phyloP scores from a whole-genome alignment of 2,797 vertebrate species.

The Hyperoplus lanceolatus region DNA sequence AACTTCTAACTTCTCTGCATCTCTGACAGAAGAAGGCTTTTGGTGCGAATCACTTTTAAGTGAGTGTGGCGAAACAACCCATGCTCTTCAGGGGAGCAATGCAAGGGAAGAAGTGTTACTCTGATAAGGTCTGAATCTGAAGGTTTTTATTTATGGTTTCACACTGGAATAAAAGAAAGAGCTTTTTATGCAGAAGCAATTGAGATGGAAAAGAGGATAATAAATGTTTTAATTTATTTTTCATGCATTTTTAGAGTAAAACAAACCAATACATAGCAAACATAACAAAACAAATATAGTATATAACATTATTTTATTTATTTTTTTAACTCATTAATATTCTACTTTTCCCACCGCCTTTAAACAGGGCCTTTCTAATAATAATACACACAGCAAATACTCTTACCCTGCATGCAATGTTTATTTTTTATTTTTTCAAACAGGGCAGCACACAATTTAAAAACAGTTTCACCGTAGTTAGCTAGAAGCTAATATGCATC shows the following conservation, averaged over 20 bases:
- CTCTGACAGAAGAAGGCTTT: constrained; percentile 55
- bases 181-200: neutral
- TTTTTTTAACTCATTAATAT: neutral
- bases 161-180: constrained; percentile 26
- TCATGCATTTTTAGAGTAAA: too few relatives aligned
- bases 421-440: too few relatives aligned
- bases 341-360: constrained; percentile 19
- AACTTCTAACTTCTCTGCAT: constrained; percentile 26
- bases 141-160: constrained; percentile 34
- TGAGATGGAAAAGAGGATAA: neutral
- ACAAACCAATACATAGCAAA: too few relatives aligned
- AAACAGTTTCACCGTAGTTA: too few relatives aligned
- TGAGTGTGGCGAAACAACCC: constrained; percentile 32
- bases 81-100: constrained; percentile 45
- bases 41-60: constrained; percentile 37
- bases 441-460: too few relatives aligned
- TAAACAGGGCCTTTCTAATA: constrained; percentile 37
- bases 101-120: constrained; percentile 43
- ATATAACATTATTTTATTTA: neutral
- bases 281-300: too few relatives aligned
- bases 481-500: too few relatives aligned
- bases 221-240: too few relatives aligned
- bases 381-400: constrained; percentile 29
- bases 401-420: constrained; percentile 25
- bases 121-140: constrained; percentile 40